phyloP scores from a whole-genome alignment of 2,797 vertebrate genomes.

The Notolepis coatsorum region DNA sequence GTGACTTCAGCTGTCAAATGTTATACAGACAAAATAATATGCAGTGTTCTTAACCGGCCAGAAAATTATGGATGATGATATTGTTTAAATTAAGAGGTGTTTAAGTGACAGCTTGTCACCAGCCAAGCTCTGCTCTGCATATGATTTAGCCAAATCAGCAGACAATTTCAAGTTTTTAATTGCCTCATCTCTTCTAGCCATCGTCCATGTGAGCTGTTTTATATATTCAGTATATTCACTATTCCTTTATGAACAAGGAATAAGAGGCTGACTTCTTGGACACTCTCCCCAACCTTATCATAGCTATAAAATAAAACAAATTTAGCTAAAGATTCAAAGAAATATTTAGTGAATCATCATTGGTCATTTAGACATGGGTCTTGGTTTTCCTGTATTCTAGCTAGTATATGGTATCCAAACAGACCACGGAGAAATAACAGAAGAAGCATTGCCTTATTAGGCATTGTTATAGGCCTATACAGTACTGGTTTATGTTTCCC shows the following conservation, averaged over 20 bases:
- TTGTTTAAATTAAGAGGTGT: constrained; percentile 17
- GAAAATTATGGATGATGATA: constrained; percentile 27
- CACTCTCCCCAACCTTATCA: no score
- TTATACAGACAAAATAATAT: constrained; percentile 14
- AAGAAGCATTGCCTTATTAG: constrained; percentile 69
- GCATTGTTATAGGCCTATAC: constrained; percentile 66
- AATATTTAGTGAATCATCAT: no score
- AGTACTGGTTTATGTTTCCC: constrained; percentile 64
- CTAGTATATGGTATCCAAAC: constrained; percentile 42
- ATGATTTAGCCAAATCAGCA: constrained; percentile 38
- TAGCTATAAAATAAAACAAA: no score
- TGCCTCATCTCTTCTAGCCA: constrained; percentile 29
- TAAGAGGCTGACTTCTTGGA: no score
- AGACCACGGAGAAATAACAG: constrained; percentile 35
- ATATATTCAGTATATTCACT: no score
- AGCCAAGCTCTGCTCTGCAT: constrained; percentile 20
- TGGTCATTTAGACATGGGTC: no score
- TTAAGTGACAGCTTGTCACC: constrained; percentile 19
- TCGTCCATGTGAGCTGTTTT: constrained; percentile 24
- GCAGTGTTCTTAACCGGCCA: constrained; percentile 23
- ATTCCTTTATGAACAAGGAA: no score
- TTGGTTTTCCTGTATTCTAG: no score
- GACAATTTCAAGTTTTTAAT: constrained; percentile 40
- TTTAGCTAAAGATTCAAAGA: no score
- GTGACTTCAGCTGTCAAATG: constrained; percentile 5